These are phyloP conservation scores for Aspidapion aeneum DNA, from an alignment of 2,888 invertebrate genomes.

Conservation along the genomic window DNA sequence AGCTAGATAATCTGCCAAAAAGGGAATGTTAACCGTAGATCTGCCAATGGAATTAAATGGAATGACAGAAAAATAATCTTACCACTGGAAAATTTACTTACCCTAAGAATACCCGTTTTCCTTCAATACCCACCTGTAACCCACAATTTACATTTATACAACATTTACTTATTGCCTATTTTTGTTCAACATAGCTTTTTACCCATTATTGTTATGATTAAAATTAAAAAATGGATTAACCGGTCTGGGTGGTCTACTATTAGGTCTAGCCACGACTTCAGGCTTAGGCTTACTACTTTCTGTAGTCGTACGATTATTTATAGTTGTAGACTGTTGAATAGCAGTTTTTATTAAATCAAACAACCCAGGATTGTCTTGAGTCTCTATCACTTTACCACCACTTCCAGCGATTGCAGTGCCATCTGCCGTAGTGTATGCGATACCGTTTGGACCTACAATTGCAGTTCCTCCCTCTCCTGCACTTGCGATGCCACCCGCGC, in stretches of 20 bases:
- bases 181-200: neutral
- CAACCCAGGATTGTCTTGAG: neutral
- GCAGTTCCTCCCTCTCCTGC: slow-evolving; percentile 78
- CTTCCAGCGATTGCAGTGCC: slow-evolving; percentile 75
- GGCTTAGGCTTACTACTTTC: neutral
- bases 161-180: neutral
- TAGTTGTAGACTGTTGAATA: neutral
- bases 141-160: neutral
- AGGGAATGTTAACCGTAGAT: too few species aligned
- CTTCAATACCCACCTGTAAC: neutral
- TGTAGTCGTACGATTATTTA: neutral
- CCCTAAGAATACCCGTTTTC: too few species aligned
- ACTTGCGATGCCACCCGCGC: slow-evolving; percentile 78
- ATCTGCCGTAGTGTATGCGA: slow-evolving; percentile 71
- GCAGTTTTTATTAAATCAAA: neutral
- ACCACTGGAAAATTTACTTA: too few species aligned
- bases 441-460: slow-evolving; percentile 74
- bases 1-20: too few species aligned
- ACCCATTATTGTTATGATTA: neutral
- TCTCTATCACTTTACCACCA: slow-evolving; percentile 62
- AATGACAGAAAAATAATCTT: too few species aligned
- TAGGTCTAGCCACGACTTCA: neutral
- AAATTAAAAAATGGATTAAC: neutral
- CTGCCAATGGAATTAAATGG: too few species aligned
- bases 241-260: neutral